Evolutionary conservation across 2,888 invertebrate genomes (phyloP).

Genomic region (Nomada fucata): DNA sequence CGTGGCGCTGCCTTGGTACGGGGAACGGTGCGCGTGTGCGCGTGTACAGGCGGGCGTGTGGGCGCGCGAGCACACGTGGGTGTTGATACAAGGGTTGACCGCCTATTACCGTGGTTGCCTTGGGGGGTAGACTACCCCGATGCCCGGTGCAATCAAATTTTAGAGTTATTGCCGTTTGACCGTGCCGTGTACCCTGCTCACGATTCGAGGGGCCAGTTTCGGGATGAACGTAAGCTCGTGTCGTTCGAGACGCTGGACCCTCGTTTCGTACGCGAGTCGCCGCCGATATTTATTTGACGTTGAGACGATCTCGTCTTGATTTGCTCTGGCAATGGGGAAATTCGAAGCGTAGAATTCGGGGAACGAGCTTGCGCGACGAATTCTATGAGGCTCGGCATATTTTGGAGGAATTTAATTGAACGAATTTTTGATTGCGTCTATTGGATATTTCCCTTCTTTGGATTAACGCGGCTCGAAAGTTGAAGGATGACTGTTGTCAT

Average conservation of each 20-base stretch:
- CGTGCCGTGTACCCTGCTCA: conserved; percentile 46
- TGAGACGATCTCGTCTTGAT: neutral
- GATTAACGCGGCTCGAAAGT: no score
- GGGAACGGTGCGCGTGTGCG: conserved; percentile 8
- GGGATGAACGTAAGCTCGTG: conserved; percentile 41
- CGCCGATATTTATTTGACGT: conserved; percentile 29
- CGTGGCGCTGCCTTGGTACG: conserved; percentile 58
- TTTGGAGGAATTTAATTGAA: neutral
- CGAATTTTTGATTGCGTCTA: neutral
- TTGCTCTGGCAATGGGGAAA: neutral
- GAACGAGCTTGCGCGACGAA: neutral
- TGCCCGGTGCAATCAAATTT: conserved; percentile 81
- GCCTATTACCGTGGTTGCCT: conserved; percentile 77
- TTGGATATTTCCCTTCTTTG: no score
- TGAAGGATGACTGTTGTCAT: no score
- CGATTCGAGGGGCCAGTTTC: conserved; percentile 18
- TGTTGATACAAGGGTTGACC: conserved; percentile 79
- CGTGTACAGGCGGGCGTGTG: neutral
- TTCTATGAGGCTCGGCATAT: neutral
- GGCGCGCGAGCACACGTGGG: conserved; percentile 71
- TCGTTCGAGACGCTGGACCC: conserved; percentile 16
- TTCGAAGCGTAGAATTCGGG: conserved; percentile 13
- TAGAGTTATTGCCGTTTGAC: conserved; percentile 79
- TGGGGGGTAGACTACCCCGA: conserved; percentile 73
- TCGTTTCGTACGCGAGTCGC: neutral